phyloP scores from a whole-genome alignment of 2,797 vertebrate genomes.

The Tarsius wallacei region DNA sequence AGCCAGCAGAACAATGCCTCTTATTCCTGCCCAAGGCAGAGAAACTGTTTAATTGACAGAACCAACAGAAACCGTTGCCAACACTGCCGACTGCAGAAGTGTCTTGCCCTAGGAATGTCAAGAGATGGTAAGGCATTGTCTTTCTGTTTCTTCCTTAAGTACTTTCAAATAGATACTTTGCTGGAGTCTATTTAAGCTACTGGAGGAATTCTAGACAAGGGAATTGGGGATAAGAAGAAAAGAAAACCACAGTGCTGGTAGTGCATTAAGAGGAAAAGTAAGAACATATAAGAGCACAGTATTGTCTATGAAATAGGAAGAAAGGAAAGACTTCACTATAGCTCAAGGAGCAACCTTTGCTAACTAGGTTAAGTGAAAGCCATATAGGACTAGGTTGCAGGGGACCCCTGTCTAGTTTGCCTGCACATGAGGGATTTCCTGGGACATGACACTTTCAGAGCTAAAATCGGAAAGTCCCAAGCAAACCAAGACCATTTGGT shows the following conservation, averaged over 20 bases:
- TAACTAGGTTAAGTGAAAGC: neutral
- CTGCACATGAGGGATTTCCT: neutral
- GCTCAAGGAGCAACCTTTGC: neutral
- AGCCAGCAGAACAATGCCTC: conserved; percentile 99
- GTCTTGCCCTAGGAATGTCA: conserved; percentile 99
- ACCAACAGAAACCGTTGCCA: conserved; percentile 99
- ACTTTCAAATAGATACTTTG: conserved; percentile 83
- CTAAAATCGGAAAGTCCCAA: neutral
- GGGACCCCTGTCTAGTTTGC: neutral
- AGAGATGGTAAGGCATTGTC: conserved; percentile 96
- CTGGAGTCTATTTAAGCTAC: conserved; percentile 79
- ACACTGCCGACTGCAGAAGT: conserved; percentile 99
- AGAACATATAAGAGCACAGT: neutral
- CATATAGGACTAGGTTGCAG: neutral
- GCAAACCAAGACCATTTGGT: neutral
- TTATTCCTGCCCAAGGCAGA: conserved; percentile 99
- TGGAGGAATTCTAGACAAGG: conserved; percentile 79
- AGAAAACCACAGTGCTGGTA: conserved; percentile 52
- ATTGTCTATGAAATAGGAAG: conserved; percentile 30
- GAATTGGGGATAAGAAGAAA: conserved; percentile 41
- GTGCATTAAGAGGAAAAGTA: conserved; percentile 49
- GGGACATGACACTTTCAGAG: neutral
- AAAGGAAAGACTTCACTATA: neutral
- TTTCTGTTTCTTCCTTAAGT: conserved; percentile 78
- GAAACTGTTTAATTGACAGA: conserved; percentile 99